A percentile compares a stretch with the other conserved stretches of the same genome.
These are phyloP conservation scores for Epizoanthus fatuus DNA, from an alignment of 92 coral and sea anemone species.

Conservation along the genomic window DNA sequence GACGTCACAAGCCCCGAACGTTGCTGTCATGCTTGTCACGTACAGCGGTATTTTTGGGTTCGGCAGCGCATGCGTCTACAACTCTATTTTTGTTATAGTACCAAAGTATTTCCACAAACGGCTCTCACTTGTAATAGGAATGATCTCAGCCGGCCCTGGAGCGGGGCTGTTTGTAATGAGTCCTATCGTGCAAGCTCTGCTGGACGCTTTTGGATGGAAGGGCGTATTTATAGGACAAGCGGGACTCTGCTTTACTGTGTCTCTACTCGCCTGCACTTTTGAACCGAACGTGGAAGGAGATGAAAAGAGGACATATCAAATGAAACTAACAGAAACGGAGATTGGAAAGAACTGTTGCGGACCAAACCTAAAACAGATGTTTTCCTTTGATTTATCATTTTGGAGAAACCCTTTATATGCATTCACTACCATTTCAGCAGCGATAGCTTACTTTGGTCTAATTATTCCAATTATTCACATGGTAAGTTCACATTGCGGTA, in stretches of 20 bases:
- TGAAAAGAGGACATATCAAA: not conserved
- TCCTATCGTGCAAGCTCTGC: slow-evolving; percentile 17
- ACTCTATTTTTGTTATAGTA: not conserved
- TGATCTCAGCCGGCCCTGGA: slow-evolving; percentile 18
- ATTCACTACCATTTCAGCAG: not conserved
- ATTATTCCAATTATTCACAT: slow-evolving; percentile 4
- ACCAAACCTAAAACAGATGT: not conserved
- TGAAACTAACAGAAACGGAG: not conserved
- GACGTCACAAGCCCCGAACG: slow-evolving; percentile 53
- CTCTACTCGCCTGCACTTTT: not conserved
- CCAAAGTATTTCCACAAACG: too few relatives aligned
- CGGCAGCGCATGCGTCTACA: slow-evolving; percentile 38
- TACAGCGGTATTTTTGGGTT: not conserved
- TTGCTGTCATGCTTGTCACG: slow-evolving; percentile 41
- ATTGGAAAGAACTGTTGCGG: not conserved
- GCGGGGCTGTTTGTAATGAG: slow-evolving; percentile 51
- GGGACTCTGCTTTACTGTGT: not conserved
- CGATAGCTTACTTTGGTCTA: not conserved
- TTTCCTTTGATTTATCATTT: not conserved
- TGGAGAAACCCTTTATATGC: slow-evolving; percentile 5
- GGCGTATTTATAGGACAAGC: slow-evolving; percentile 14
- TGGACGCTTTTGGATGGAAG: slow-evolving; percentile 25
- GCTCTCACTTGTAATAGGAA: too few relatives aligned
- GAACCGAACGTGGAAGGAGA: not conserved
- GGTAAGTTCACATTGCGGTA: not conserved